phyloP scores from a whole-genome alignment of 2,797 vertebrate species.

The Periparus ater region DNA sequence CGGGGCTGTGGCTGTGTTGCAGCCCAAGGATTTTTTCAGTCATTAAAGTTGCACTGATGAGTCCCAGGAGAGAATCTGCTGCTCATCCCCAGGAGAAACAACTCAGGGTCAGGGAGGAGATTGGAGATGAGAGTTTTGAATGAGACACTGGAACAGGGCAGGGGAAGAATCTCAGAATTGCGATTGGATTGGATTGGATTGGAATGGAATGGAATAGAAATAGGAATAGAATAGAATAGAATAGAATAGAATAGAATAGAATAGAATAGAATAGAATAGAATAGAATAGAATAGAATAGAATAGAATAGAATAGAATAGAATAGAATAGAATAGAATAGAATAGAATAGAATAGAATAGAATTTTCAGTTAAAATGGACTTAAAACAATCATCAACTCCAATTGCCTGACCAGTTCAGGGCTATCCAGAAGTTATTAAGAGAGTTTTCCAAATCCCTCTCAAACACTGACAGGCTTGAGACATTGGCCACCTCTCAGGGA shows the following conservation, averaged over 20 bases:
- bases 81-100: not conserved
- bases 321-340: not conserved
- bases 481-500: not conserved
- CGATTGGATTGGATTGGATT: not conserved
- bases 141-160: not conserved
- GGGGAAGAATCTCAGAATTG: not conserved
- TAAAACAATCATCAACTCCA: not conserved
- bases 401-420: fast-evolving
- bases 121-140: not conserved
- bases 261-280: not conserved
- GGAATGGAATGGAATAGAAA: not conserved
- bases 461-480: not conserved
- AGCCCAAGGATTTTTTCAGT: not conserved
- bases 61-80: not conserved
- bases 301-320: not conserved
- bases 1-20: not conserved
- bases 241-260: not conserved
- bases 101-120: too few relatives aligned
- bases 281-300: not conserved
- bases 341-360: not conserved
- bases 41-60: not conserved
- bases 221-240: not conserved
- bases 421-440: not conserved
- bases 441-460: not conserved
- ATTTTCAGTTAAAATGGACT: not conserved